Percentiles rank a stretch among this genome's conserved stretches.
These are phyloP conservation scores for Drosophila parthenogenetica DNA, from an alignment of 2,888 invertebrate genomes.

Conservation along the genomic window DNA sequence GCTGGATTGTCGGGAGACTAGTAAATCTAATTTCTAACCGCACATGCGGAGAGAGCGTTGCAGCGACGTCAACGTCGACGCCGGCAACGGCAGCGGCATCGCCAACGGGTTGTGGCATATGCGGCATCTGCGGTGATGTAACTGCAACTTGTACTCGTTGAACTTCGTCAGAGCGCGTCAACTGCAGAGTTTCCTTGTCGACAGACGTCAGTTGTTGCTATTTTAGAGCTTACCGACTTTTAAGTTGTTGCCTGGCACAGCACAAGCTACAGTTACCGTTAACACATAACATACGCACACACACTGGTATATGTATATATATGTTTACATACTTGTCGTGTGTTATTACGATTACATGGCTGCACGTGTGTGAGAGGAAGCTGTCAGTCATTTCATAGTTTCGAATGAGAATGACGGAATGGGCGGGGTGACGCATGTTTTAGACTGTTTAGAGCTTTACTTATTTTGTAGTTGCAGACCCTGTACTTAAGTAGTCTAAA, in stretches of 20 bases:
- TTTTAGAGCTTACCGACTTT: conserved; percentile 73
- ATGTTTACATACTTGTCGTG: neutral
- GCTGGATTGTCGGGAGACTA: conserved; percentile 53
- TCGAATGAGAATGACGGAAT: conserved; percentile 8
- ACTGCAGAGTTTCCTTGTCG: conserved; percentile 51
- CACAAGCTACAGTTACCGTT: conserved; percentile 34
- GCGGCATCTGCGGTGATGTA: conserved; percentile 55
- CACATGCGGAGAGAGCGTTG: conserved; percentile 33
- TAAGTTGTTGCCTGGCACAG: conserved; percentile 60
- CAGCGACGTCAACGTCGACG: neutral
- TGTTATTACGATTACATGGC: conserved; percentile 1
- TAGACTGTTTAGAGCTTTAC: conserved; percentile 38
- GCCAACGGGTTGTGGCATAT: conserved; percentile 27
- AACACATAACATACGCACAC: conserved; percentile 26
- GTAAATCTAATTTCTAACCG: conserved; percentile 78
- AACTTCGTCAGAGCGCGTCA: conserved; percentile 70
- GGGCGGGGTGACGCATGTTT: conserved; percentile 23
- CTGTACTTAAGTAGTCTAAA: neutral
- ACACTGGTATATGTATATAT: no score
- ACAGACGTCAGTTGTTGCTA: conserved; percentile 63
- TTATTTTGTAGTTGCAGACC: conserved; percentile 7
- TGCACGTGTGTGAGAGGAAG: neutral
- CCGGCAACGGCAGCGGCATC: neutral
- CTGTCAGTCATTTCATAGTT: conserved; percentile 43
- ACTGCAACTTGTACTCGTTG: conserved; percentile 54